Conservation (phyloP, 2,113 vertebrate genomes). For the Barbus barbus region DNA sequence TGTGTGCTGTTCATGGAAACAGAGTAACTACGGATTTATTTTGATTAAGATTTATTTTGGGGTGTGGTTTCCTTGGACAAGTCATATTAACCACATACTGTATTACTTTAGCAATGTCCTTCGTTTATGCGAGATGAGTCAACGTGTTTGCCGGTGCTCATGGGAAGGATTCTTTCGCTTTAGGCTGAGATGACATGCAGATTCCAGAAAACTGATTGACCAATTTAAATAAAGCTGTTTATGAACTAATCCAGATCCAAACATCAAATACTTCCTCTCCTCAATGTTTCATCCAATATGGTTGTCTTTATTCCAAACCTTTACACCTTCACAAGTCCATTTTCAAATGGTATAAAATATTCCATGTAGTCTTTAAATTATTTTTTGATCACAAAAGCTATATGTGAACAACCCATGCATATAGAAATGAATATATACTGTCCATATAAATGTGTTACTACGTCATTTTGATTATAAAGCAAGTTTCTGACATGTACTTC, state of each 20-base stretch:
- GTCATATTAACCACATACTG: background rate
- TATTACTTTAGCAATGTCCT: background rate
- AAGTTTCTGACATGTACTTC: background rate
- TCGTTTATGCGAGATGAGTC: background rate
- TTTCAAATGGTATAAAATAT: too few species aligned
- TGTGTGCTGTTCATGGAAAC: background rate
- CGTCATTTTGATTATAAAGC: background rate
- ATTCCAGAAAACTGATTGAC: background rate
- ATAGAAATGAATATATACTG: background rate
- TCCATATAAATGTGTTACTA: background rate
- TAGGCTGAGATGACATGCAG: background rate
- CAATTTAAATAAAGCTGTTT: constrained; percentile 2
- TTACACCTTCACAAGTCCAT: background rate
- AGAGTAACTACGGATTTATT: background rate
- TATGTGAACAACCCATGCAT: background rate
- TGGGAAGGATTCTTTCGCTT: background rate
- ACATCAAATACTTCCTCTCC: background rate
- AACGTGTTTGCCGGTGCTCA: background rate
- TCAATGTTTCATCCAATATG: too few species aligned
- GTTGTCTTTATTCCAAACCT: background rate
- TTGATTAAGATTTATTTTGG: background rate
- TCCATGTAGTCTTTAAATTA: too few species aligned
- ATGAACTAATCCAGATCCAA: background rate
- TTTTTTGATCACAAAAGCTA: too few species aligned
- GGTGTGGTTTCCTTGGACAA: background rate